phyloP scores from a whole-genome alignment of 2,113 vertebrate genomes.

The Chlorocebus sabaeus region DNA sequence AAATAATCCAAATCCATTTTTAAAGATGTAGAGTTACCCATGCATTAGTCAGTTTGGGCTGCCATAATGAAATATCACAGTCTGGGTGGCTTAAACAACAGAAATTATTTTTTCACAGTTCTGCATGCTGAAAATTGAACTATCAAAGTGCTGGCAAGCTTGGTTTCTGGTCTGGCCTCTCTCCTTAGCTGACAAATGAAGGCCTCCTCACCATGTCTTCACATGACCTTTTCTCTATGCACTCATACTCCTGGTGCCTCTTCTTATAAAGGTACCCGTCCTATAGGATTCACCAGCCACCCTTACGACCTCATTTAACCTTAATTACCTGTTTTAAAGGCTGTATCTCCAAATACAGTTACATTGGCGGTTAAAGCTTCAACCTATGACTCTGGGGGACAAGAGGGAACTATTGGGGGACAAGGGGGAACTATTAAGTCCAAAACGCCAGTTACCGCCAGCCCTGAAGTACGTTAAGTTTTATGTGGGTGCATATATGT shows the following conservation, averaged over 20 bases:
- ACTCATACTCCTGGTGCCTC: background rate
- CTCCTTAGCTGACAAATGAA: background rate
- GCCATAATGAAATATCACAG: background rate
- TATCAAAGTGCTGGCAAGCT: background rate
- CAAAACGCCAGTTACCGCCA: background rate
- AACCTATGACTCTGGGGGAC: background rate
- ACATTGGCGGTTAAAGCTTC: background rate
- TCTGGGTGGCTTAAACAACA: background rate
- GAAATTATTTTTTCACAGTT: background rate
- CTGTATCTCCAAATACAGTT: background rate
- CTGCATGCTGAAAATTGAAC: background rate
- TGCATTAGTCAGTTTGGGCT: background rate
- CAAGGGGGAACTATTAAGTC: background rate
- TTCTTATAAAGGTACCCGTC: background rate
- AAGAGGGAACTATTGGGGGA: background rate
- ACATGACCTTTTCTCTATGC: background rate
- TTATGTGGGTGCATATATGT: background rate
- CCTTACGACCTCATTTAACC: background rate
- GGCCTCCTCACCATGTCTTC: background rate
- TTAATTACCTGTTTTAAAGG: background rate
- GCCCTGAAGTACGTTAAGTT: background rate
- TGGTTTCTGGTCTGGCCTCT: background rate
- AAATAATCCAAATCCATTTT: constrained; percentile 5
- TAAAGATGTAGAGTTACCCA: background rate
- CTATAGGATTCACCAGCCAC: background rate